Evolutionary conservation across 1,140 invertebrate species (phyloP).

Genomic region (Cydia strobilella): DNA sequence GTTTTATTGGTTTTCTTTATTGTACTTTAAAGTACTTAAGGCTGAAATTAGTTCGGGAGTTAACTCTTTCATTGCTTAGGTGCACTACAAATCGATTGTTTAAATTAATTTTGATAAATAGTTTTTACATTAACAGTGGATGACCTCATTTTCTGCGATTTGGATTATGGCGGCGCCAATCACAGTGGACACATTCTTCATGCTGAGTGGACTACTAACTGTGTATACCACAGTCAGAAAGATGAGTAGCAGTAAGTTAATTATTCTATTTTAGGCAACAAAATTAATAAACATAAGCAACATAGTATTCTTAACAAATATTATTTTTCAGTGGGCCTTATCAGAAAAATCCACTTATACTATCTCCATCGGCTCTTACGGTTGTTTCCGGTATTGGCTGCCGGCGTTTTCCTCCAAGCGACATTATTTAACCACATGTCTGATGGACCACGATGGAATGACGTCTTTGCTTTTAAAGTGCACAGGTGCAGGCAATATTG

Average conservation of each 20-base stretch:
- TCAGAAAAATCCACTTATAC: conserved; percentile 70
- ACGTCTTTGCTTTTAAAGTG: conserved; percentile 48
- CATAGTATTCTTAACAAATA: neutral
- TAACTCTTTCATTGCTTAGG: too few relatives aligned
- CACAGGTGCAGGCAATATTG: conserved; percentile 76
- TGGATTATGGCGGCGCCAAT: conserved; percentile 67
- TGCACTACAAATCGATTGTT: too few relatives aligned
- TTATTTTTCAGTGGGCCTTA: conserved; percentile 47
- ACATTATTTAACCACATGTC: conserved; percentile 80
- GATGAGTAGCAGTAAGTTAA: conserved; percentile 63
- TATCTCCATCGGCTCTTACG: conserved; percentile 82
- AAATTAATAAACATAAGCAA: conserved; percentile 16
- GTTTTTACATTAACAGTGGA: conserved; percentile 55
- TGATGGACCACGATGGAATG: conserved; percentile 82
- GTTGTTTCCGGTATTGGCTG: conserved; percentile 82
- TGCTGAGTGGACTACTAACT: conserved; percentile 81
- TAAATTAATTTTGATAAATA: neutral
- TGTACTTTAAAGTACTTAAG: too few relatives aligned
- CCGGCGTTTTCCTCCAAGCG: conserved; percentile 80
- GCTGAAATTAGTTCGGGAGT: too few relatives aligned
- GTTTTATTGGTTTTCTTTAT: too few relatives aligned
- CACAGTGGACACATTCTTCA: conserved; percentile 82
- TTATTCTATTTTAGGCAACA: neutral
- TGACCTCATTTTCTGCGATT: conserved; percentile 45
- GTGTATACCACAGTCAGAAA: conserved; percentile 80